Evolutionary conservation across 1,140 invertebrate genomes (phyloP), one percentile per base, ranked within the genome.

Genomic region (Melipona quadrifasciata): DNA sequence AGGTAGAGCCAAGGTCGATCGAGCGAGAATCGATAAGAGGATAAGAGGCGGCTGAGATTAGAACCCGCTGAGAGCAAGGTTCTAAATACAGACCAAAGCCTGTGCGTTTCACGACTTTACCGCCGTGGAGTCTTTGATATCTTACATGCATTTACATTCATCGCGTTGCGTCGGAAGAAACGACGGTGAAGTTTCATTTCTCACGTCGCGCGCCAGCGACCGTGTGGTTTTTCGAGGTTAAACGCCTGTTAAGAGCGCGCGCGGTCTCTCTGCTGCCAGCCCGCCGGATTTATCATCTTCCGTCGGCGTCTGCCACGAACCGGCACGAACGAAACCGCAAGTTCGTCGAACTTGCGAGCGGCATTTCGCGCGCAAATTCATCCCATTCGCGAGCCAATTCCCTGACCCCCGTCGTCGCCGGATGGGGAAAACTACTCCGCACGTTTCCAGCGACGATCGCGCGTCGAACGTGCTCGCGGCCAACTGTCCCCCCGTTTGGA

Each of bases 11-110:
- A 16, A n/a, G 16, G 34, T 34, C 55, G 47, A 84, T 84, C 19
- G 39, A 31, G 10, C 19, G 39, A n/a, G n/a, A 61, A 79, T 77
- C 82, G 34, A 84, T 84, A 72, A 67, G 19, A 31, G 27, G 4
- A 19, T 21, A 55, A 55, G 51, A 55, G 24, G n/a, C 34, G n/a
- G 3, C 0, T n/a, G 21, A 47, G 78, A 61, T 61, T 71, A 27
- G 14, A 65, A 34, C 6, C 5, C 34, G 31, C 8, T 12, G 27
- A 79, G 51, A 21, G 39, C 39, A 11, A n/a, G 14, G 51, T 70
- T 39, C 65, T 51, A 57, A 80, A 72, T 27, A 39, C 12, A 24
- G 51, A 67, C 67, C 31, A 31, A n/a, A 31, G 31, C 64, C 19
- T 55, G 53, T 31, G 21, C 34, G 55, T 58, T 73, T 53, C 24